Conservation (phyloP, 92 coral and sea anemone species). For the Scolanthus callimorphus region DNA sequence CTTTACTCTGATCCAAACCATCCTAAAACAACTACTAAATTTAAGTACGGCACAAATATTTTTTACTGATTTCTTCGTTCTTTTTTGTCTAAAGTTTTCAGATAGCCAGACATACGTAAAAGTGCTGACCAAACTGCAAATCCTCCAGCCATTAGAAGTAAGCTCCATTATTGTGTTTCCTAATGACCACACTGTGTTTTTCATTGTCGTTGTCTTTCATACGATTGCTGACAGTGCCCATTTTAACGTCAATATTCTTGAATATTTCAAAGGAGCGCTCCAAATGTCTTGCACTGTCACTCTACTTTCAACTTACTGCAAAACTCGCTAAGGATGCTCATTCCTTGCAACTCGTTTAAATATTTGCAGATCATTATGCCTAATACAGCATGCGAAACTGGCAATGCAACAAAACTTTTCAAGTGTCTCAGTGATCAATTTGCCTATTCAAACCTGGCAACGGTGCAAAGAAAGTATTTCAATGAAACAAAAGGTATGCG, state of each 20-base stretch:
- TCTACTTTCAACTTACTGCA: no score
- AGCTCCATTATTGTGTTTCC: no score
- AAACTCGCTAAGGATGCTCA: no score
- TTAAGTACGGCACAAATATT: no score
- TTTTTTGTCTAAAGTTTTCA: constrained; percentile 61
- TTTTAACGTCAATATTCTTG: not conserved
- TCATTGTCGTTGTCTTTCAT: no score
- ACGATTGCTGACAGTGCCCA: no score
- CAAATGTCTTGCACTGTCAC: no score
- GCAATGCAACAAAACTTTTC: constrained; percentile 76
- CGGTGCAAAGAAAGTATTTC: constrained; percentile 93
- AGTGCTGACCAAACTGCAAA: constrained; percentile 83
- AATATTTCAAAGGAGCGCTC: not conserved
- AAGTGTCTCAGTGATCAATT: constrained; percentile 86
- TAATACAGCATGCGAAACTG: constrained; percentile 94
- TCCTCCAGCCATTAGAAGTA: constrained; percentile 92
- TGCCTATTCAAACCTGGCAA: constrained; percentile 74
- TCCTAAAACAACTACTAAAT: no score
- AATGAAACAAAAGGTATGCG: constrained; percentile 94
- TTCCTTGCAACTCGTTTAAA: not conserved
- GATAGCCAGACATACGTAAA: constrained; percentile 96
- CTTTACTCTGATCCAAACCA: no score
- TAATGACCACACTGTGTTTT: no score
- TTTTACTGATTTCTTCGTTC: not conserved
- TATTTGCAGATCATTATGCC: constrained; percentile 84